These are phyloP conservation scores for Autographa pulchrina DNA, from an alignment of 2,888 invertebrate species.

Conservation along the genomic window DNA sequence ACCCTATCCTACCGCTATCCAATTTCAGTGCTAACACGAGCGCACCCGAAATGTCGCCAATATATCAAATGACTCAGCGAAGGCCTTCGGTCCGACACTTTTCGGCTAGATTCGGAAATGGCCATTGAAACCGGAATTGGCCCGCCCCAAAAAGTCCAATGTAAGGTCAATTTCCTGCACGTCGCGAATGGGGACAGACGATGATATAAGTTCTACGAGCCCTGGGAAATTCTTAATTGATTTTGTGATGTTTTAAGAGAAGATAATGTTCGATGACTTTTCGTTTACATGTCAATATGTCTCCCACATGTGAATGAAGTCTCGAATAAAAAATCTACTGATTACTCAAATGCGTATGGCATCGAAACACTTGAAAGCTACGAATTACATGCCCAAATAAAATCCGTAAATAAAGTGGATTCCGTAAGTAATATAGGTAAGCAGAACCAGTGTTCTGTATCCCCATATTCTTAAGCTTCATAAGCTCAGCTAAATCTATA, in stretches of 20 bases:
- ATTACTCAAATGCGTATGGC: too few relatives aligned
- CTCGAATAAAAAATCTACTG: too few relatives aligned
- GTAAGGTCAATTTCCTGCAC: conserved; percentile 63
- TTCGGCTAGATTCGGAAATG: conserved; percentile 55
- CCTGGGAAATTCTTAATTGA: conserved; percentile 21
- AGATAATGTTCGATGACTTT: too few relatives aligned
- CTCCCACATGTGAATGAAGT: too few relatives aligned
- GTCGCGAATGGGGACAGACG: conserved; percentile 26
- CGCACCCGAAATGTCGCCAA: conserved; percentile 26
- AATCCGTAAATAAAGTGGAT: too few relatives aligned
- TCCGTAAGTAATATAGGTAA: too few relatives aligned
- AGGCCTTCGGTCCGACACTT: conserved; percentile 45
- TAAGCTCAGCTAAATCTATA: not conserved
- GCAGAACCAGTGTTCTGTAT: too few relatives aligned
- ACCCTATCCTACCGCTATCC: not conserved
- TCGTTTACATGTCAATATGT: too few relatives aligned
- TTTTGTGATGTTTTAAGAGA: not conserved
- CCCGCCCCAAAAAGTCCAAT: conserved; percentile 62
- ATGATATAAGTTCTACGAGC: conserved; percentile 30
- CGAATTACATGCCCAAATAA: too few relatives aligned
- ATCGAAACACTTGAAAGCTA: too few relatives aligned
- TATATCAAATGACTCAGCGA: conserved; percentile 58
- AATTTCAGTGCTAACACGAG: not conserved
- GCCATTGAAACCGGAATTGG: conserved; percentile 54
- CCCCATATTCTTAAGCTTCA: too few relatives aligned